Percentiles rank a stretch among this genome's conserved stretches.
Conservation (phyloP, 2,888 invertebrate genomes). For the Drosophila merina region DNA sequence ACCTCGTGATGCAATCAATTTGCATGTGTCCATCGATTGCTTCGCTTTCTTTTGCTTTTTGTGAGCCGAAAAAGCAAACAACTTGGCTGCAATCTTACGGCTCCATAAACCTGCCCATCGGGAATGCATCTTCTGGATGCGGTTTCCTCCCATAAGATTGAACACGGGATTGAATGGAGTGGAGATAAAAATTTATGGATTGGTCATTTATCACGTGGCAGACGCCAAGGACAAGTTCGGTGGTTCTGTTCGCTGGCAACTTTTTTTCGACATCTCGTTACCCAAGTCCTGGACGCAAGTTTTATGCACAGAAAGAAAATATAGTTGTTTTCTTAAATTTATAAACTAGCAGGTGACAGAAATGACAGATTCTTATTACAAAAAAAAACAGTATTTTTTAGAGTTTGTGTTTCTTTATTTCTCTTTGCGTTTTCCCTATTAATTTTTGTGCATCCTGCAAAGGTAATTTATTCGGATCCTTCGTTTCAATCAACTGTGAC, state of each 20-base stretch:
- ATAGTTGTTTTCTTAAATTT: neutral
- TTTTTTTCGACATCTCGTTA: constrained; percentile 1
- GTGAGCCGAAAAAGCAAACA: constrained; percentile 24
- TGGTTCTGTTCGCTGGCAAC: neutral
- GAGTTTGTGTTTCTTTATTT: no score
- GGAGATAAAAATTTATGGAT: constrained; percentile 72
- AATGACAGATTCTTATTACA: no score
- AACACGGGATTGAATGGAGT: constrained; percentile 68
- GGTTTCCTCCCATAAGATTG: constrained; percentile 47
- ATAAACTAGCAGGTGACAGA: neutral
- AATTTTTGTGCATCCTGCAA: neutral
- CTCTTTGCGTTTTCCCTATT: neutral
- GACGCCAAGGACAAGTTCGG: constrained; percentile 7
- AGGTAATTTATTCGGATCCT: neutral
- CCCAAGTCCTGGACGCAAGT: neutral
- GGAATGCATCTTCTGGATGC: constrained; percentile 9
- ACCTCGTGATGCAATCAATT: constrained; percentile 62
- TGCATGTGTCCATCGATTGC: constrained; percentile 39
- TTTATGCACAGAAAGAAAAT: neutral
- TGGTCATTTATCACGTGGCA: constrained; percentile 69
- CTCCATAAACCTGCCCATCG: constrained; percentile 64
- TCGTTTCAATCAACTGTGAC: constrained; percentile 24
- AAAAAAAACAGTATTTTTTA: no score
- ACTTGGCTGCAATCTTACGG: constrained; percentile 43
- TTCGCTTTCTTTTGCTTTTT: neutral